Base-by-base conservation (phyloP, 2,797 vertebrate species). In the Liparis tanakae region DNA sequence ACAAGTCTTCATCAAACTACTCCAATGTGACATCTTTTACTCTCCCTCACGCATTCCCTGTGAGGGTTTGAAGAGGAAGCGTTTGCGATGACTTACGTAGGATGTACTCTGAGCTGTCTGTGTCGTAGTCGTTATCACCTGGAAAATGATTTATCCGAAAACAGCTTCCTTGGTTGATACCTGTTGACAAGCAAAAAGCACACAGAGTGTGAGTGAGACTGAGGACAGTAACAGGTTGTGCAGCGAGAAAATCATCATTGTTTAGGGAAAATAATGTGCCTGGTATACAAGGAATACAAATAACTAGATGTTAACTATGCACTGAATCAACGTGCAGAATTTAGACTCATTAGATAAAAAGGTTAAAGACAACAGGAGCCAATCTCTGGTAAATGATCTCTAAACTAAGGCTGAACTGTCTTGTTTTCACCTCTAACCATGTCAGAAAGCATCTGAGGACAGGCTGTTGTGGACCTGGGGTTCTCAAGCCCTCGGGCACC, bases 111-210 rank as follows among this genome's bases (percentile, higher is more conserved):
- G 98, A 98, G 94, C 97, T 98, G 95, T 99, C 98, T 0, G 98
- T 97, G 90, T 99, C 98, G 0, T 99, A 99, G 88, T 98, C 97
- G 1, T 99, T 98, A 92, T 99, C 98, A 67, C 98, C 97, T n/a
- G 98, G 98, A 89, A 99, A 99, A 84, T 99, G 97, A 94, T 99
- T 98, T 94, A 99, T 99, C 89, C 96, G 93, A 92, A 98, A 98
- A 85, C 98, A 99, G 90, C 95, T 97, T 85, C 98, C 98, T 93
- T 94, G 97, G 89, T 98, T 97, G 90, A 97, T 95, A 81, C 98
- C 98, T 99, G 86, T 43, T 54, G 86, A 84, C 79, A 82, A 88
- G 78, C 48, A 55, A 70, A 74, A 77, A 79, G 44, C 54, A 72
- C 1, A 37, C 36, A 34, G 1, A 17, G 53, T 9, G 53, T 55